These are phyloP conservation scores for Sebastes matsubarae DNA, from an alignment of 2,797 vertebrate genomes.

Conservation along the genomic window DNA sequence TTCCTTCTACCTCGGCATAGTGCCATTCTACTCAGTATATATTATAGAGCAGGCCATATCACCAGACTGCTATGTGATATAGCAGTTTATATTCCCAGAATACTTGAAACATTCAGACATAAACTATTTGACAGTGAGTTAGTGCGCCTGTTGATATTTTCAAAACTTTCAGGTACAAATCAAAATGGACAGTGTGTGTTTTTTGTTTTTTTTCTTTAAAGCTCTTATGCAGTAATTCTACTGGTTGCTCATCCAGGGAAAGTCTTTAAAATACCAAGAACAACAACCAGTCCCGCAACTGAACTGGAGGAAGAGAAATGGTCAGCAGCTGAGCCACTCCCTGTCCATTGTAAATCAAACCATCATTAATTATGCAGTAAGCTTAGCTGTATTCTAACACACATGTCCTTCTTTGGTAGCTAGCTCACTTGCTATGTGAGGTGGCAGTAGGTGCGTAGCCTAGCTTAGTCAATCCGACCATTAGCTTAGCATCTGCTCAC, in stretches of 20 bases:
- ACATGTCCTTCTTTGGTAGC: background rate
- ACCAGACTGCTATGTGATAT: background rate
- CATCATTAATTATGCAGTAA: background rate
- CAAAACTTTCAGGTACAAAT: background rate
- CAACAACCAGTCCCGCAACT: background rate
- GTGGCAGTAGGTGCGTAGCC: background rate
- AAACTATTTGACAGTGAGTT: background rate
- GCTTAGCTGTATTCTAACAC: background rate
- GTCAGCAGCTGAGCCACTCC: conserved; percentile 2
- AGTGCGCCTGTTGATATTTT: background rate
- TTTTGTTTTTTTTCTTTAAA: background rate
- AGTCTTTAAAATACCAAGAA: background rate
- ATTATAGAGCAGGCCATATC: background rate
- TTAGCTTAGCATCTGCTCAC: background rate
- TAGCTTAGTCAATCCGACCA: background rate
- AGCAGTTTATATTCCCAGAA: too few species aligned
- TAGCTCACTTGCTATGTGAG: background rate
- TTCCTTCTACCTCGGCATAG: too few species aligned
- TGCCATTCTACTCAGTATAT: background rate
- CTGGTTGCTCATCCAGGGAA: background rate
- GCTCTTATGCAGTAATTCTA: background rate
- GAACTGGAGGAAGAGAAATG: background rate
- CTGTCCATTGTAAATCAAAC: background rate
- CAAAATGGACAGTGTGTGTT: background rate
- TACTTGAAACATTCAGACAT: background rate